Evolutionary conservation across 2,797 vertebrate species (phyloP).

Genomic region (Emydoidea blandingii): DNA sequence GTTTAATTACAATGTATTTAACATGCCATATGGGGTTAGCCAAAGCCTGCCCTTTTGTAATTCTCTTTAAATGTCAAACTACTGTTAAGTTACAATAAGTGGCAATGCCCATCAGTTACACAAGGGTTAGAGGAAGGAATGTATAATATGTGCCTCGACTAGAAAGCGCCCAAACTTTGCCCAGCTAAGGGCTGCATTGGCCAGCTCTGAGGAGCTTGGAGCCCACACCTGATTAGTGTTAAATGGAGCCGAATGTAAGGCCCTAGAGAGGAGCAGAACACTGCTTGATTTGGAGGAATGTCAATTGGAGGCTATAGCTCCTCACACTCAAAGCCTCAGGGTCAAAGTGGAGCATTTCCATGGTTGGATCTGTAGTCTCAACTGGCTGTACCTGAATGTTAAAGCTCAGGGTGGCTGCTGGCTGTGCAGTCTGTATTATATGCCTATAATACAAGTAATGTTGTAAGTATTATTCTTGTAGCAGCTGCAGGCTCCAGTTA

Average conservation of each 20-base stretch:
- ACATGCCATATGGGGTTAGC: not conserved
- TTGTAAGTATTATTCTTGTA: rapidly evolving
- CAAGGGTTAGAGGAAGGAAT: not conserved
- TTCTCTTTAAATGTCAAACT: not conserved
- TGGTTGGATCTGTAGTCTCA: not conserved
- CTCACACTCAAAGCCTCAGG: no score
- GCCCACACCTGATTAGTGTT: not conserved
- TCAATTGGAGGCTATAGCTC: not conserved
- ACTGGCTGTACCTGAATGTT: not conserved
- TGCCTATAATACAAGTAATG: not conserved
- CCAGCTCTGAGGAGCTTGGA: not conserved
- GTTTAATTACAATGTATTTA: not conserved
- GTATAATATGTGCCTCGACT: not conserved
- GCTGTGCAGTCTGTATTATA: not conserved
- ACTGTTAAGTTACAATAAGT: not conserved
- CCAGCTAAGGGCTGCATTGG: not conserved
- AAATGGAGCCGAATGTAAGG: not conserved
- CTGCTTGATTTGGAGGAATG: not conserved
- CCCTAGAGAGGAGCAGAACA: not conserved
- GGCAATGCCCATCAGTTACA: not conserved
- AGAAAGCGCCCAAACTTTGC: not conserved
- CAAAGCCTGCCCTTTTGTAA: not conserved
- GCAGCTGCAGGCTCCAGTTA: not conserved
- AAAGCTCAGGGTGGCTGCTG: not conserved
- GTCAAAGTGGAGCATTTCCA: rapidly evolving